A percentile compares a stretch with the other conserved stretches of the same genome.
These are phyloP conservation scores for Nephila pilipes DNA, from an alignment of 1,140 invertebrate genomes.

Conservation along the genomic window DNA sequence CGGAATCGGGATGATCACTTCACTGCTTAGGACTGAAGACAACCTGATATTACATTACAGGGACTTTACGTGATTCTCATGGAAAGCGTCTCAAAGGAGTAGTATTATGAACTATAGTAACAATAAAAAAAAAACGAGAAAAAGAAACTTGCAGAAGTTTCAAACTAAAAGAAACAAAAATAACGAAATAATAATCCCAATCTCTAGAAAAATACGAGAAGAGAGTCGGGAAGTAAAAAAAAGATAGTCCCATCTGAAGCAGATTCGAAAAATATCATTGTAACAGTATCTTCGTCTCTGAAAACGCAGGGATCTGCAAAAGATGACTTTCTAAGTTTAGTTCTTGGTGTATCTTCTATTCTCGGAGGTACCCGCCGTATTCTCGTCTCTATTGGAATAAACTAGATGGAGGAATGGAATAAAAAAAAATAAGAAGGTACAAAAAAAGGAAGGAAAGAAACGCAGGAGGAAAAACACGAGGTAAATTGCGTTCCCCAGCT, in stretches of 20 bases:
- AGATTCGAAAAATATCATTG: slow-evolving; percentile 33
- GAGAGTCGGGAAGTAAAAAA: background rate
- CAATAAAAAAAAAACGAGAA: background rate
- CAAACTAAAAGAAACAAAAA: background rate
- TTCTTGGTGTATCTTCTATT: background rate
- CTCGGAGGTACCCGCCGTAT: background rate
- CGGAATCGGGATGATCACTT: background rate
- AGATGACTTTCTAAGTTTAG: slow-evolving; percentile 35
- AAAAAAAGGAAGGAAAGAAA: background rate
- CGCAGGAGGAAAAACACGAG: background rate
- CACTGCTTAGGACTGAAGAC: background rate
- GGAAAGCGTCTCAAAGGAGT: background rate
- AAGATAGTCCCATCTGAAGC: background rate
- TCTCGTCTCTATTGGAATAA: background rate
- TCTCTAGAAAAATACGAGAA: background rate
- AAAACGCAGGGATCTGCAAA: background rate
- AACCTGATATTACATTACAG: background rate
- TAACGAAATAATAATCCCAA: background rate
- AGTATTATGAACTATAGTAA: background rate
- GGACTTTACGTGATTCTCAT: background rate
- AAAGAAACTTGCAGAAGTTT: background rate
- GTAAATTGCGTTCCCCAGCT: slow-evolving; percentile 26
- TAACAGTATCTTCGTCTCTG: slow-evolving; percentile 1
- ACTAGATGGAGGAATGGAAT: background rate
- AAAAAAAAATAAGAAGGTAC: background rate